Conservation (phyloP, 2,113 vertebrate genomes). For the Phylloscopus trochilus region DNA sequence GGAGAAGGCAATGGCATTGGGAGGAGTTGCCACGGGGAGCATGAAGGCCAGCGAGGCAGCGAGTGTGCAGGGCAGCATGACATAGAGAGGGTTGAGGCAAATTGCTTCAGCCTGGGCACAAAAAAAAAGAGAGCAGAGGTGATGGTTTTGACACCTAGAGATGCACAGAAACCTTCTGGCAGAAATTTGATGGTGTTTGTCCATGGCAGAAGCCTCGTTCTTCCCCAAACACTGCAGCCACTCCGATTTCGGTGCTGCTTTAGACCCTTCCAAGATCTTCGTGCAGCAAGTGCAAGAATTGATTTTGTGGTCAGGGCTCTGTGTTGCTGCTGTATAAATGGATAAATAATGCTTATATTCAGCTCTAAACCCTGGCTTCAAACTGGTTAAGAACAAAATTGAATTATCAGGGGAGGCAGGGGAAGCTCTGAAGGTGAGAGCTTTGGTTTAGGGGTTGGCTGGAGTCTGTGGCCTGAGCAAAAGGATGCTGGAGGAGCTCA, state of each 20-base stretch:
- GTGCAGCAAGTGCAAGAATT: not conserved
- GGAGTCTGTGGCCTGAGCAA: not conserved
- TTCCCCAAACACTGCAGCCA: not conserved
- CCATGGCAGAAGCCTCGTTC: not conserved
- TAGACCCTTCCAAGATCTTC: not conserved
- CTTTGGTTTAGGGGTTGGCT: not conserved
- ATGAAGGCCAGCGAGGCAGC: constrained; percentile 89
- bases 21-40: constrained; percentile 92
- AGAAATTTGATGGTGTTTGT: not conserved
- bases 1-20: constrained; percentile 92
- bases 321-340: not conserved
- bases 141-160: not conserved
- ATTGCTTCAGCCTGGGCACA: constrained; percentile 78
- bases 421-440: not conserved
- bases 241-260: not conserved
- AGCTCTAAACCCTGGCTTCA: not conserved
- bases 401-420: not conserved
- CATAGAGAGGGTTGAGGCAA: constrained; percentile 85
- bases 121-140: not conserved
- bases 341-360: not conserved
- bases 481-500: not conserved
- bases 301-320: not conserved
- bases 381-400: not conserved
- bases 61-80: constrained; percentile 91
- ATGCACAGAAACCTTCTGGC: not conserved